Percentiles rank a stretch among this genome's conserved stretches.
Evolutionary conservation across 2,888 invertebrate genomes (phyloP).

Genomic region (Dynastes grantii): DNA sequence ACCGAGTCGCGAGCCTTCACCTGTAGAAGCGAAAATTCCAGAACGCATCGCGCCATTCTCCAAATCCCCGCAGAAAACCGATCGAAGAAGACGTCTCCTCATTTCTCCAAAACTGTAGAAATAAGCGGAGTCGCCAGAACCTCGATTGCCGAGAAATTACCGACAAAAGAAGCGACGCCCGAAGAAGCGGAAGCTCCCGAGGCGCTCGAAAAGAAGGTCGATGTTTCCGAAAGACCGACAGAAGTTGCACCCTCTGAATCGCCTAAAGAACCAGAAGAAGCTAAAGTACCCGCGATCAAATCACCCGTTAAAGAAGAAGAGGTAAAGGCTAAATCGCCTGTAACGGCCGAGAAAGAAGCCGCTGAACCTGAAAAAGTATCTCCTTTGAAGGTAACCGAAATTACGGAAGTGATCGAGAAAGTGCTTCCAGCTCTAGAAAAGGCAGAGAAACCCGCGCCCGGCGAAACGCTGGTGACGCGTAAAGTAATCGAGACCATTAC

Average conservation of each 20-base stretch:
- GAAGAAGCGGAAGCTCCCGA: background rate
- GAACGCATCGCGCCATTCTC: background rate
- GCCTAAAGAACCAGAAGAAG: constrained; percentile 4
- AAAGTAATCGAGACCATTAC: constrained; percentile 7
- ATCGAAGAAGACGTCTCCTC: background rate
- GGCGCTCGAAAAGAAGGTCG: background rate
- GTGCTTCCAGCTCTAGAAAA: background rate
- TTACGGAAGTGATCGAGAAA: background rate
- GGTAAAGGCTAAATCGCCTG: constrained; percentile 27
- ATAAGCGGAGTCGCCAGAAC: constrained; percentile 1
- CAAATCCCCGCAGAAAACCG: constrained; percentile 6
- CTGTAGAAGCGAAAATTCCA: constrained; percentile 1
- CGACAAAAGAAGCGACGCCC: background rate
- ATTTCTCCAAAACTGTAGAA: background rate
- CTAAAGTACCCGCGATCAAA: background rate
- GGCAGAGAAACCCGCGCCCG: background rate
- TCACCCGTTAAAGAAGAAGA: constrained; percentile 1
- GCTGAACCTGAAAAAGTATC: background rate
- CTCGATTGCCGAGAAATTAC: constrained; percentile 8
- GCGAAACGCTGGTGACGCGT: background rate
- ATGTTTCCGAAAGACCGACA: no score
- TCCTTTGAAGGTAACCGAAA: constrained; percentile 3
- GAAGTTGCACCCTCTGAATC: background rate
- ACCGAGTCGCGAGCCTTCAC: background rate
- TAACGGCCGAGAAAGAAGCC: background rate